phyloP scores from a whole-genome alignment of 2,888 invertebrate species.

The Trichopria drosophilae region DNA sequence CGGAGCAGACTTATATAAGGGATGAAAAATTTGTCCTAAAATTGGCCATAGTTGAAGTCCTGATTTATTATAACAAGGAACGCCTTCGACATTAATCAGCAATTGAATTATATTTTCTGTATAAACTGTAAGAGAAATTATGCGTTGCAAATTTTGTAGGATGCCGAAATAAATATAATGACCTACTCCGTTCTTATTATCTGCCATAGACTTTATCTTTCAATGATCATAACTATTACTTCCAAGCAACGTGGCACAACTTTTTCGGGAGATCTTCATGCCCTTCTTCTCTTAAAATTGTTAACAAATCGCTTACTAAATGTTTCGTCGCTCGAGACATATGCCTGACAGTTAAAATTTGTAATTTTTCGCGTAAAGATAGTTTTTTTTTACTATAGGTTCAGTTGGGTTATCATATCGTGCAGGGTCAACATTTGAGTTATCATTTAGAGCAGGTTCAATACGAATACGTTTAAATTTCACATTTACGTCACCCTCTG shows the following conservation, averaged over 20 bases:
- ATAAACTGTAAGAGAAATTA: conserved; percentile 19
- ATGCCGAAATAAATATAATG: conserved; percentile 18
- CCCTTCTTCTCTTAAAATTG: conserved; percentile 2
- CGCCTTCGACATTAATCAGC: conserved; percentile 29
- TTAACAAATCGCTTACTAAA: neutral
- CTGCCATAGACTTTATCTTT: conserved; percentile 8
- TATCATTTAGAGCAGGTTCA: too few species aligned
- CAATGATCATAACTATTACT: too few species aligned
- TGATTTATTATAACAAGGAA: conserved; percentile 21
- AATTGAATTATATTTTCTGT: conserved; percentile 26
- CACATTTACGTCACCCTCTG: too few species aligned
- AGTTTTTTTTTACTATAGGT: too few species aligned
- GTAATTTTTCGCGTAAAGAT: conserved; percentile 1
- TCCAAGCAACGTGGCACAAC: too few species aligned
- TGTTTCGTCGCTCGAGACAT: neutral
- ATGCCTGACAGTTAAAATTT: neutral
- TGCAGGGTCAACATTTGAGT: too few species aligned
- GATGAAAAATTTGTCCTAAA: conserved; percentile 11
- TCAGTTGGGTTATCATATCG: too few species aligned
- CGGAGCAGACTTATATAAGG: conserved; percentile 20
- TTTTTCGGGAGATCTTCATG: neutral
- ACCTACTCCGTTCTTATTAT: conserved; percentile 7
- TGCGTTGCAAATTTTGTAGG: conserved; percentile 6
- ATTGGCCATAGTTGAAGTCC: conserved; percentile 27
- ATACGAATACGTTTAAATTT: too few species aligned